Percentiles rank a stretch among this genome's conserved stretches.
phyloP scores from a whole-genome alignment of 1,140 invertebrate species.

The Acromyrmex charruanus region DNA sequence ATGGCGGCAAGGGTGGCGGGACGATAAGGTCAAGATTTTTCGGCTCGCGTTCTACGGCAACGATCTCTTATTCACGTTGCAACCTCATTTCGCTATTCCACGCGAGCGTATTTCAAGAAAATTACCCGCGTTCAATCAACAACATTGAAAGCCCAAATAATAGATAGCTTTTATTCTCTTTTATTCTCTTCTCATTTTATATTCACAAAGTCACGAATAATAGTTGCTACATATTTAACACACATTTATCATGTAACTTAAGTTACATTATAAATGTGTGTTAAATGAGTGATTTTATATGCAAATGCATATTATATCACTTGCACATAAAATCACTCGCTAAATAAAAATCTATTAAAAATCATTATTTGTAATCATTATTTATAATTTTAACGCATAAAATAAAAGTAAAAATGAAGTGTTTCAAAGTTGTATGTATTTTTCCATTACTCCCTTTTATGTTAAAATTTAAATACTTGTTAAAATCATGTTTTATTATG shows the following conservation, averaged over 20 bases:
- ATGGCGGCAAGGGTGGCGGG: slow-evolving; percentile 43
- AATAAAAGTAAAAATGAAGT: too few species aligned
- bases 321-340: background rate
- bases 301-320: background rate
- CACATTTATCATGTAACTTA: background rate
- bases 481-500: background rate
- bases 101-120: slow-evolving; percentile 37
- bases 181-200: background rate
- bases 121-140: slow-evolving; percentile 49
- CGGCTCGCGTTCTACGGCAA: slow-evolving; percentile 21
- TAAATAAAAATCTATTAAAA: background rate
- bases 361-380: background rate
- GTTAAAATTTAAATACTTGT: background rate
- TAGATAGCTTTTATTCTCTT: slow-evolving; percentile 8
- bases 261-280: background rate
- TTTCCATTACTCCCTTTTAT: background rate
- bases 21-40: slow-evolving; percentile 80
- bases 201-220: background rate
- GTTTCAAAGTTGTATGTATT: too few species aligned
- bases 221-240: background rate
- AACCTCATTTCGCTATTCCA: slow-evolving; percentile 51
- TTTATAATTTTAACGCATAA: background rate
- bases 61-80: slow-evolving; percentile 50
- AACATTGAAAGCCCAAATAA: slow-evolving; percentile 40
- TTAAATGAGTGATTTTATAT: background rate